Evolutionary conservation across 2,797 vertebrate genomes (phyloP), one percentile per base, ranked within the genome.

Genomic region (Paramormyrops hopkinsi): DNA sequence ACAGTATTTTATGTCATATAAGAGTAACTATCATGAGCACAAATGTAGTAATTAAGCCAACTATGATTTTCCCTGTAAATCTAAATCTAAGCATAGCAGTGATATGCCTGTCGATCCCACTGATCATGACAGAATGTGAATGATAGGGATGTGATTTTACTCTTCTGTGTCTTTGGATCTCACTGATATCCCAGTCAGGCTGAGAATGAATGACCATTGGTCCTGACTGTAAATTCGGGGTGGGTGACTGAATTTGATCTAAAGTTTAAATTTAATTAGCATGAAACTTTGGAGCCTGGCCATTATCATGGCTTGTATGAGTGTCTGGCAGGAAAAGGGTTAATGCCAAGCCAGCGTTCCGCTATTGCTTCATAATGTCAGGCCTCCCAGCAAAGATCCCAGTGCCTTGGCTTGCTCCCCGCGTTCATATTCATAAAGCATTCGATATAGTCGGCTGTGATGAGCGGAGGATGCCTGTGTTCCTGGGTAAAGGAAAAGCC

Each of bases 381-480:
- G 22, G 51, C 37, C 88, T 86, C 25, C 56, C 44, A 65, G 83
- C 41, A 65, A 48, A 69, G 44, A 69, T 62, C 83, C 86, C 12
- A 51, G 44, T 8, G 22, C 53, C n/a, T 6, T 4, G 53, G 53
- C 8, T 41, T 84, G 73, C 12, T 53, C 76, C n/a, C 76, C 5
- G 17, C 5, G 37, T 37, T 83, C 79, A 85, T 84, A 84, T 89
- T 54, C 51, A 89, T 89, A 84, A 62, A 59, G 53, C 41, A 56
- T 29, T 53, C 25, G 17, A 73, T 86, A 89, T 86, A 89, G 69
- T 86, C 89, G 33, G 48, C 56, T 5, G 54, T 48, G 79, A 83
- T 89, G 88, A 84, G 53, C 88, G 7, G 76, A 76, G 88, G 79
- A 29, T 4, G 62, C 25, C 59, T 62, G 59, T 62, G 25, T 87